Percentiles rank a stretch among this genome's conserved stretches.
These are phyloP conservation scores for Varanus komodoensis DNA, from an alignment of 2,113 vertebrate genomes.

Conservation along the genomic window DNA sequence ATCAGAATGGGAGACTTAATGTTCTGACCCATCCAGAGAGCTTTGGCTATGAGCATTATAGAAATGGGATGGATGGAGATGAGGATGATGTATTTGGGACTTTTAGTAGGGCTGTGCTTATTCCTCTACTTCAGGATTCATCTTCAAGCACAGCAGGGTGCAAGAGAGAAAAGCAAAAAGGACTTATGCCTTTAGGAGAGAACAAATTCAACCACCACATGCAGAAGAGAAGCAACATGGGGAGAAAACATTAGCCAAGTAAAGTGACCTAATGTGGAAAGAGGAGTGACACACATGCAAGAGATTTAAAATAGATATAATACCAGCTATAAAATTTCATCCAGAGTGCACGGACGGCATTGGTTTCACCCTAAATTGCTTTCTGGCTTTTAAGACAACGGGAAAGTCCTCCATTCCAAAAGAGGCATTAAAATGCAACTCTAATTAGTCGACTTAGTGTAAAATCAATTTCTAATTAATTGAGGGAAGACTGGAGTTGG, in stretches of 20 bases:
- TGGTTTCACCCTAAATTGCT: not conserved
- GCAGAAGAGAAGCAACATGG: not conserved
- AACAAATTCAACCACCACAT: not conserved
- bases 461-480: constrained; percentile 40
- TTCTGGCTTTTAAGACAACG: not conserved
- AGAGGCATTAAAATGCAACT: constrained; percentile 20
- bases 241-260: not conserved
- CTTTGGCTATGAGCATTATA: too few species aligned
- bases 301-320: constrained; percentile 4
- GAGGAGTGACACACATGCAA: not conserved
- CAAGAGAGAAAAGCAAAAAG: too few species aligned
- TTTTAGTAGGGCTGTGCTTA: too few species aligned
- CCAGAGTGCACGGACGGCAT: accelerated
- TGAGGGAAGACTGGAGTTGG: not conserved
- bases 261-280: not conserved
- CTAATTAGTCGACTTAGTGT: constrained; percentile 3
- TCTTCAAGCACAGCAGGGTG: too few species aligned
- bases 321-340: not conserved
- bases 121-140: too few species aligned
- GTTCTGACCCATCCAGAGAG: too few species aligned
- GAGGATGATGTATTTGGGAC: too few species aligned
- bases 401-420: constrained; percentile 4
- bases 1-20: too few species aligned
- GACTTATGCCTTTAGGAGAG: not conserved
- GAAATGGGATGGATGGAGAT: too few species aligned